Base-by-base conservation (phyloP, 2,888 invertebrate genomes). In the Drosophila quasianomalipes region DNA sequence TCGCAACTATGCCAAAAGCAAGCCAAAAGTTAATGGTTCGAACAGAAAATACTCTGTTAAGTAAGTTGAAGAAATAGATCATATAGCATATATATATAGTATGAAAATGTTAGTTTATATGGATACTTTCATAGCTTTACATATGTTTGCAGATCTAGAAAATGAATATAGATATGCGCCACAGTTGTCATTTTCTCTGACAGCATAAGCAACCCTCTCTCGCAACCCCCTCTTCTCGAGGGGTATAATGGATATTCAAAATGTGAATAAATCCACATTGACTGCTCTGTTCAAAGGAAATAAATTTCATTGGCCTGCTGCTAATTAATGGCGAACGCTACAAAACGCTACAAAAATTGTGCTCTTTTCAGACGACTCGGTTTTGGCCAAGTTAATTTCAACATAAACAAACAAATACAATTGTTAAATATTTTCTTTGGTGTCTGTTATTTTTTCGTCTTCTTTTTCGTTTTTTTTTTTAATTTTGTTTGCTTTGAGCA, bases 351-450 rank as follows among this genome's bases (percentile, higher is more conserved):
- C 22, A 39, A 47, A 28, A 52, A 2, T 31, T 31, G 35, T 51
- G 26, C n/a, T n/a, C n/a, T 37, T 35, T 41, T 47, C 9, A 4
- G 6, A 16, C 28, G 26, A 41, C 28, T 53, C 47, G 51, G 30
- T 57, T 61, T 49, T 28, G 61, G 54, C 54, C 62, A 82, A 78
- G 74, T 82, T 70, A 70, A 78, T 79, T 79, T 71, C 62, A 44
- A 75, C 71, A 71, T 72, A 75, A 82, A 70, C 47, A 81, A 79
- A 79, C 80, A 82, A 82, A 74, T 60, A 67, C 64, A 62, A 68
- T 49, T 66, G 75, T 64, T 74, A 61, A 81, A 78, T 67, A 53
- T 52, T 39, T 54, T 39, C 14, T 31, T 35, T 10, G 26, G 7
- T 47, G 47, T 16, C n/a, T 39, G 7, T 26, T 62, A 7, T 55